A percentile compares a stretch with the other conserved stretches of the same genome.
phyloP scores from a whole-genome alignment of 2,888 invertebrate species.

The Kryphioiulus occultus region DNA sequence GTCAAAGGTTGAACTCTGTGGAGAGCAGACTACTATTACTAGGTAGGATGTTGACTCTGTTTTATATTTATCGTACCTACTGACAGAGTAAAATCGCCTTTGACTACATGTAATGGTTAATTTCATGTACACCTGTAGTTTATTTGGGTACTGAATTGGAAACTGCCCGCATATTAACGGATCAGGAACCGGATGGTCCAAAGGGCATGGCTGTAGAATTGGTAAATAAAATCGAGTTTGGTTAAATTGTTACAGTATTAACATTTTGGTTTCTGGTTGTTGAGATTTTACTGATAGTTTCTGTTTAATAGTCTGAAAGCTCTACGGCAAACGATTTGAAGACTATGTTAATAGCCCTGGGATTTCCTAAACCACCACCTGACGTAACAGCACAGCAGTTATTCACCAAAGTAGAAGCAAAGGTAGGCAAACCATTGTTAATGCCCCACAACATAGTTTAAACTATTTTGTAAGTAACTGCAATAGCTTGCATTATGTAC shows the following conservation, averaged over 20 bases:
- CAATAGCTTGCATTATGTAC: slow-evolving; percentile 35
- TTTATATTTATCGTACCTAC: no score
- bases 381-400: slow-evolving; percentile 78
- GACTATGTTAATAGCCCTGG: slow-evolving; percentile 77
- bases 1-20: slow-evolving; percentile 50
- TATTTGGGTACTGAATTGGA: slow-evolving; percentile 84
- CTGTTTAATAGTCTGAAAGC: slow-evolving; percentile 75
- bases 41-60: slow-evolving; percentile 24
- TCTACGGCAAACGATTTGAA: slow-evolving; percentile 80
- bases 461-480: background rate
- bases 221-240: slow-evolving; percentile 64
- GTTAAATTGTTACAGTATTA: background rate
- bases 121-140: slow-evolving; percentile 63
- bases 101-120: background rate
- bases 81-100: no score
- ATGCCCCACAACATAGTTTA: background rate
- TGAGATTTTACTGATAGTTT: background rate
- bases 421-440: slow-evolving; percentile 63
- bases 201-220: slow-evolving; percentile 72
- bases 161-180: slow-evolving; percentile 78
- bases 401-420: slow-evolving; percentile 78
- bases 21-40: slow-evolving; percentile 47
- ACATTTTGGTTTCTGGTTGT: background rate
- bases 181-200: slow-evolving; percentile 70
- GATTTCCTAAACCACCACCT: slow-evolving; percentile 86